A percentile compares a stretch with the other conserved stretches of the same genome.
phyloP scores from a whole-genome alignment of 30 jellyfish, hydroid and myxozoan species.

The Aurelia sp. region DNA sequence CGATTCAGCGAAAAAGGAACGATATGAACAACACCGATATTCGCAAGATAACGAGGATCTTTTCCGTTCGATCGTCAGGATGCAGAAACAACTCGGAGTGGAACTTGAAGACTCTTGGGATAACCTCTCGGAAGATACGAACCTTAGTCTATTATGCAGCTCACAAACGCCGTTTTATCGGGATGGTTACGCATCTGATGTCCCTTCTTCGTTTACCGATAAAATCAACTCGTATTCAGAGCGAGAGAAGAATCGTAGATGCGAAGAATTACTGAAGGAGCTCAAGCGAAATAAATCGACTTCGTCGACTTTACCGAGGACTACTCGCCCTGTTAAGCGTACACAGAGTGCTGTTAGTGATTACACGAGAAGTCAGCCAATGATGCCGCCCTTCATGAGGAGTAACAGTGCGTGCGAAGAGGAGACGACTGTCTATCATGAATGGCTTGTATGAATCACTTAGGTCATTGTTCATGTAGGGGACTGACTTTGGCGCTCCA shows the following conservation, averaged over 20 bases:
- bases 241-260: constrained; percentile 93
- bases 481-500: neutral
- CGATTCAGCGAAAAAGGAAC: constrained; percentile 55
- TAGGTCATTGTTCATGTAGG: neutral
- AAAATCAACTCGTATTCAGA: constrained; percentile 75
- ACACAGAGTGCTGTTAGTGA: constrained; percentile 81
- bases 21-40: constrained; percentile 51
- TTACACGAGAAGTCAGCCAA: constrained; percentile 63
- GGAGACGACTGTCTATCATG: constrained; percentile 84
- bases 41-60: constrained; percentile 91
- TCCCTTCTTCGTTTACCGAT: constrained; percentile 61
- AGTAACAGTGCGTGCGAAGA: constrained; percentile 86
- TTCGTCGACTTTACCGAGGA: constrained; percentile 56
- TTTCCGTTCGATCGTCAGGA: constrained; percentile 74
- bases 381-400: constrained; percentile 65
- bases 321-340: constrained; percentile 58
- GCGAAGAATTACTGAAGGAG: constrained; percentile 91
- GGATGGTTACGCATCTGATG: constrained; percentile 90
- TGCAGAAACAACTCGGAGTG: constrained; percentile 91
- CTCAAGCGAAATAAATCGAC: constrained; percentile 70
- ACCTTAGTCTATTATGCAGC: constrained; percentile 64
- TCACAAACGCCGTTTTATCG: constrained; percentile 64
- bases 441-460: constrained; percentile 91
- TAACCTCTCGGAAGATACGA: constrained; percentile 74
- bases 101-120: constrained; percentile 94